Percentiles rank a stretch among this genome's conserved stretches.
These are phyloP conservation scores for Nerophis lumbriciformis DNA, from an alignment of 2,113 vertebrate genomes.

Conservation along the genomic window DNA sequence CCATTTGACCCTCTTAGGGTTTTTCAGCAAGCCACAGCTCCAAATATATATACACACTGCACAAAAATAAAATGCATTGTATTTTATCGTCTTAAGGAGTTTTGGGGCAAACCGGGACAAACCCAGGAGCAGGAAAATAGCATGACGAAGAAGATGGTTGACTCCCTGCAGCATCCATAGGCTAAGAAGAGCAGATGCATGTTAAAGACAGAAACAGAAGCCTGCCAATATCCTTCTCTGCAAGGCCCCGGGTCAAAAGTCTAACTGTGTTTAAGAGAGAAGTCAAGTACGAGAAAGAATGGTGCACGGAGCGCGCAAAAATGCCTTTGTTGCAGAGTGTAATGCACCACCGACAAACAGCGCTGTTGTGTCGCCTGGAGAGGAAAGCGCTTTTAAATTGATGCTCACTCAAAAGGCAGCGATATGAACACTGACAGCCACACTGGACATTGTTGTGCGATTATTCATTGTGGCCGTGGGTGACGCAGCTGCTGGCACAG, in stretches of 20 bases:
- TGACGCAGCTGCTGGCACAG: background rate
- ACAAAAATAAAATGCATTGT: no score
- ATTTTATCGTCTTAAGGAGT: no score
- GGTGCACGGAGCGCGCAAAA: conserved; percentile 37
- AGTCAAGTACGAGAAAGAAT: conserved; percentile 24
- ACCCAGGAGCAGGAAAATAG: background rate
- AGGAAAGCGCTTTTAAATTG: conserved; percentile 60
- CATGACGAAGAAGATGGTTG: background rate
- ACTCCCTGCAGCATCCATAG: conserved; percentile 8
- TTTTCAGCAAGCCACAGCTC: no score
- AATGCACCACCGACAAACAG: conserved; percentile 65
- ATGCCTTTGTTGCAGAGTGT: conserved; percentile 45
- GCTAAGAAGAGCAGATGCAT: conserved; percentile 34
- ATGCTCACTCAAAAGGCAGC: conserved; percentile 53
- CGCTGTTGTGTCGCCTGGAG: conserved; percentile 51
- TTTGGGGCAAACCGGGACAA: background rate
- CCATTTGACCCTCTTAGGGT: no score
- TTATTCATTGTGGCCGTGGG: conserved; percentile 16
- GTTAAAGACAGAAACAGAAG: conserved; percentile 10
- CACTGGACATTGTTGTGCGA: conserved; percentile 39
- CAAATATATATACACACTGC: no score
- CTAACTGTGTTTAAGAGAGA: conserved; percentile 48
- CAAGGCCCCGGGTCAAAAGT: conserved; percentile 36
- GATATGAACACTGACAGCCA: conserved; percentile 39
- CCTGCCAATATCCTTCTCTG: conserved; percentile 33